Conservation (phyloP, 2,888 invertebrate genomes). For the Ophion slaviceki region DNA sequence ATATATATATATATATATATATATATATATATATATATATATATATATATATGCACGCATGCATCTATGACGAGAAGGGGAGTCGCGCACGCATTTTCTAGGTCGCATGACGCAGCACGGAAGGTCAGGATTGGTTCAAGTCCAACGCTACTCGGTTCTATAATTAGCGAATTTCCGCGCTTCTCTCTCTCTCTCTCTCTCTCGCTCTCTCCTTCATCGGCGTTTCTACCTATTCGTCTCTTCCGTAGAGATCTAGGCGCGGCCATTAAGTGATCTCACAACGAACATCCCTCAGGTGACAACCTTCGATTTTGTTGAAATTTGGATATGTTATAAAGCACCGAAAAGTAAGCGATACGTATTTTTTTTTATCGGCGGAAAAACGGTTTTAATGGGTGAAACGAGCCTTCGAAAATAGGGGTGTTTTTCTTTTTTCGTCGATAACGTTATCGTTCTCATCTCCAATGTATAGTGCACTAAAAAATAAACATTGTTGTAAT, state of each 20-base stretch:
- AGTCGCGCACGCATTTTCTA: slow-evolving; percentile 77
- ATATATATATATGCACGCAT: not conserved
- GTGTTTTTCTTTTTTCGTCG: no score
- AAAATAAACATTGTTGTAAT: no score
- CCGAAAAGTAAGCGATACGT: no score
- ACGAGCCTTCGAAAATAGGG: no score
- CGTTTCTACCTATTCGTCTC: slow-evolving; percentile 26
- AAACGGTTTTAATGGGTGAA: no score
- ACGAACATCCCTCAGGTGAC: no score
- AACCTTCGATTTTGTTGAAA: no score
- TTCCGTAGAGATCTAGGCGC: slow-evolving; percentile 20
- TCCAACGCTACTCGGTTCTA: slow-evolving; percentile 79
- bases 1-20: slow-evolving; percentile 14
- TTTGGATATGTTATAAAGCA: no score
- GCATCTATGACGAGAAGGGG: slow-evolving; percentile 41
- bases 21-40: slow-evolving; percentile 2
- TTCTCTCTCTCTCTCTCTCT: slow-evolving; percentile 52
- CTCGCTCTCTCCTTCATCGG: slow-evolving; percentile 9
- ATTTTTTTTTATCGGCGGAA: no score
- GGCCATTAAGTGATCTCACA: slow-evolving; percentile 1
- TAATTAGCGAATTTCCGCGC: slow-evolving; percentile 79
- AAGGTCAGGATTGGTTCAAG: slow-evolving; percentile 82
- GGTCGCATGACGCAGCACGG: slow-evolving; percentile 79
- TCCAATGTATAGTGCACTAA: no score
- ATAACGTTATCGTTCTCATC: no score